Conservation (phyloP, 2,113 vertebrate species). For the Apteryx mantelli region DNA sequence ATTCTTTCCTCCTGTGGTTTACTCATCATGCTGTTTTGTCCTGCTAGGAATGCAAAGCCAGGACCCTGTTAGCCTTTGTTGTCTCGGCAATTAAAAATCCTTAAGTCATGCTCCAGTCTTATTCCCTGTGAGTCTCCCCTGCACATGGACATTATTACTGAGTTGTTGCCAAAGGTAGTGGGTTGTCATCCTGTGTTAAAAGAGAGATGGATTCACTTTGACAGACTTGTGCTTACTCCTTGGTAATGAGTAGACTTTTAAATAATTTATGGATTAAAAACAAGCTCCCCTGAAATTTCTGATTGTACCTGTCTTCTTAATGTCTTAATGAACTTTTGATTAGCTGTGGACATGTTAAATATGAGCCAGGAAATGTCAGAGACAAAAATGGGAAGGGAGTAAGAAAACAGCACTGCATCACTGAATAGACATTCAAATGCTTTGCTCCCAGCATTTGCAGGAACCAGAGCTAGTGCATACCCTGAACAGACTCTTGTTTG, state of each 20-base stretch:
- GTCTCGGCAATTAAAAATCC: slow-evolving; percentile 7
- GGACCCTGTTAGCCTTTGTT: background rate
- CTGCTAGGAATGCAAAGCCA: background rate
- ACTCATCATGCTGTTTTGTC: background rate
- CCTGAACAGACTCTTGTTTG: background rate
- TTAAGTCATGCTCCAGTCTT: background rate
- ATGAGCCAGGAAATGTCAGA: background rate
- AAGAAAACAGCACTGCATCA: background rate
- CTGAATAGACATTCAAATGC: background rate
- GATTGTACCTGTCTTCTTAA: background rate
- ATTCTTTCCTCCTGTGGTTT: background rate
- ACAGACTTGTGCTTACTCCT: slow-evolving; percentile 16
- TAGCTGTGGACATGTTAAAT: background rate
- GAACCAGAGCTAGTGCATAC: background rate
- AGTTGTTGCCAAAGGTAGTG: slow-evolving; percentile 14
- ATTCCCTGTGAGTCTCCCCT: background rate
- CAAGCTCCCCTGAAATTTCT: background rate
- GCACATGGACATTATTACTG: background rate
- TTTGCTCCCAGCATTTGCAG: background rate
- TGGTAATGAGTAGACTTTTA: slow-evolving; percentile 22
- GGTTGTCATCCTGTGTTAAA: background rate
- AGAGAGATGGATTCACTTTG: slow-evolving; percentile 12
- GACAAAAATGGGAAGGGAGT: background rate
- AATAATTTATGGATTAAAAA: slow-evolving; percentile 24
- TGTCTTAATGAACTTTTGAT: slow-evolving; percentile 16